Conservation (phyloP, 2,797 vertebrate genomes). For the Rhyacichthys aspro region DNA sequence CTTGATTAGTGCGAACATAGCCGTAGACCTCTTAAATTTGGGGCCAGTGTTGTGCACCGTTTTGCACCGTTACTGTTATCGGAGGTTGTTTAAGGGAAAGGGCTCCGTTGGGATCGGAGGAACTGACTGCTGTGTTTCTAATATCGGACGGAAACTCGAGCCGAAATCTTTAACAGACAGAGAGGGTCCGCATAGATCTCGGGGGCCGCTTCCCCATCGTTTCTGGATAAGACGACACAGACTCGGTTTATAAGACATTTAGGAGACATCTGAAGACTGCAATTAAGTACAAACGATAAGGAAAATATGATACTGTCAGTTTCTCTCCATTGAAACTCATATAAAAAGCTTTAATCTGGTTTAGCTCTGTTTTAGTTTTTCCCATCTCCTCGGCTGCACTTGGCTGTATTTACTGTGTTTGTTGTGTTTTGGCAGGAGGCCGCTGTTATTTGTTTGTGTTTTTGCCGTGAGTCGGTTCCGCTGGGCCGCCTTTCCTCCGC, state of each 20-base stretch:
- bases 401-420: slow-evolving; percentile 31
- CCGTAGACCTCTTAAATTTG: no score
- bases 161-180: slow-evolving; percentile 76
- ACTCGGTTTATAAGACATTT: slow-evolving; percentile 30
- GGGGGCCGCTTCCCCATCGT: slow-evolving; percentile 56
- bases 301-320: not conserved
- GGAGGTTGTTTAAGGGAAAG: slow-evolving; percentile 71
- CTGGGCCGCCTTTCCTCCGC: slow-evolving; percentile 67
- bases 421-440: slow-evolving; percentile 72
- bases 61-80: slow-evolving; percentile 50
- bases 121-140: slow-evolving; percentile 43
- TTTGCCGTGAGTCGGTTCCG: slow-evolving; percentile 65
- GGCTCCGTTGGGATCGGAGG: slow-evolving; percentile 52
- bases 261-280: slow-evolving; percentile 35
- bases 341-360: slow-evolving; percentile 1
- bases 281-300: slow-evolving; percentile 18
- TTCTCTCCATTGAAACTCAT: not conserved
- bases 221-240: slow-evolving; percentile 34
- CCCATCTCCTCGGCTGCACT: slow-evolving; percentile 10
- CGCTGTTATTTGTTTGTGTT: slow-evolving; percentile 73
- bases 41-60: not conserved
- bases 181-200: slow-evolving; percentile 70
- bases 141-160: slow-evolving; percentile 72
- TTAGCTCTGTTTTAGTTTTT: slow-evolving; percentile 3
- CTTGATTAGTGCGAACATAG: no score